Evolutionary conservation across 2,888 invertebrate genomes (phyloP).

Genomic region (Gisinianus flammeolus): DNA sequence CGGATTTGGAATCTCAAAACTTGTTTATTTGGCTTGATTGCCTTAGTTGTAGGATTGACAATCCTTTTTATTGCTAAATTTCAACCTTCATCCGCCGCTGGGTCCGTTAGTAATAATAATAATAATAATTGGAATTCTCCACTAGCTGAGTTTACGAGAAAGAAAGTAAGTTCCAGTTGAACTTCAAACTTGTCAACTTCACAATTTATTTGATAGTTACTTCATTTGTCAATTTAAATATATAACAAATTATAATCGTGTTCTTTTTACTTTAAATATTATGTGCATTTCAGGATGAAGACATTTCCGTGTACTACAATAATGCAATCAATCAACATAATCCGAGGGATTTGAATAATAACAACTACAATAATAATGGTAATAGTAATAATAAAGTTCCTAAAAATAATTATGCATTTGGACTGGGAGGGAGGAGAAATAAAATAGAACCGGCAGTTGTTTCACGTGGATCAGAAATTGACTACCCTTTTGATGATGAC

Average conservation of each 20-base stretch:
- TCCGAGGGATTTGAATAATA: too few species aligned
- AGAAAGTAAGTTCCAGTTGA: background rate
- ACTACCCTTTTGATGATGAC: constrained; percentile 32
- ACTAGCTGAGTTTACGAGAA: too few species aligned
- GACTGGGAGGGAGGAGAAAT: background rate
- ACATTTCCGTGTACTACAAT: constrained; percentile 24
- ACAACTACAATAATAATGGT: background rate
- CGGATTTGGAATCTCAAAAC: constrained; percentile 52
- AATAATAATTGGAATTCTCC: constrained; percentile 2
- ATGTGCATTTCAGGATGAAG: constrained; percentile 14
- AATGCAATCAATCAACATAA: background rate
- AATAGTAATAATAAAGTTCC: background rate
- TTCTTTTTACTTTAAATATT: background rate
- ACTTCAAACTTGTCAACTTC: background rate
- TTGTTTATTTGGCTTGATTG: constrained; percentile 50
- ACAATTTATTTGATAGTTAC: background rate
- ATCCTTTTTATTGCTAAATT: constrained; percentile 27
- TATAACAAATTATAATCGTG: background rate
- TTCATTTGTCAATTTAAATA: too few species aligned
- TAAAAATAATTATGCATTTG: background rate
- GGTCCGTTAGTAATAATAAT: too few species aligned
- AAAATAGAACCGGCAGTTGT: background rate
- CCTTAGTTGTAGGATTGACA: constrained; percentile 48
- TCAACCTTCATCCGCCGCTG: background rate
- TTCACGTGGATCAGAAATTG: background rate